Percentiles rank a stretch among this genome's conserved stretches.
phyloP scores from a whole-genome alignment of 2,113 vertebrate genomes.

The human region GRCh38 chr13:66662501-66663000 shows the following conservation, averaged over 20 bases:
- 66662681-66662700: not conserved
- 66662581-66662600: not conserved
- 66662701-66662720: not conserved
- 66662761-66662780: not conserved
- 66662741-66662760: not conserved
- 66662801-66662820: not conserved
- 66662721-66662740: not conserved
- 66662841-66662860: not conserved
- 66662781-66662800: not conserved
- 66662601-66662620: not conserved
- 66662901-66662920: not conserved
- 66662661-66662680: not conserved
- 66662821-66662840: not conserved
- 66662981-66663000: not conserved
- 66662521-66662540: not conserved
- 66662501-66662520: conserved; percentile 2
- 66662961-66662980: not conserved
- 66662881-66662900: not conserved
- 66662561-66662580: not conserved
- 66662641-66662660: not conserved
- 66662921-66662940: not conserved
- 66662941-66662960: not conserved
- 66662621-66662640: fast-evolving
- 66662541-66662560: not conserved
- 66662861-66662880: not conserved